These are phyloP conservation scores for Eilema sororculum DNA, from an alignment of 2,888 invertebrate species.

Conservation along the genomic window DNA sequence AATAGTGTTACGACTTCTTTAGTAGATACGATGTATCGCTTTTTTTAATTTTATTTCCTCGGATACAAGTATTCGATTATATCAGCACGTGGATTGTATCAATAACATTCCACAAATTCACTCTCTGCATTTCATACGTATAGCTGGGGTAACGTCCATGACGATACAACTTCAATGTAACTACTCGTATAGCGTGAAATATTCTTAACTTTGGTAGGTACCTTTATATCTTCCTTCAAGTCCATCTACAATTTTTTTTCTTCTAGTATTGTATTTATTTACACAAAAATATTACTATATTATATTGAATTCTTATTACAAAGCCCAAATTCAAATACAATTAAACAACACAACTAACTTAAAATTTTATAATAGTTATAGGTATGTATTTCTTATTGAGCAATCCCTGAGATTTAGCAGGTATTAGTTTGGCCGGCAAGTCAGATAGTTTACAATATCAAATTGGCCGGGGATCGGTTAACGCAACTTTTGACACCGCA, in stretches of 20 bases:
- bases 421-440: slow-evolving; percentile 60
- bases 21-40: too few relatives aligned
- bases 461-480: slow-evolving; percentile 62
- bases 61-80: neutral
- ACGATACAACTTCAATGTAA: too few relatives aligned
- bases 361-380: neutral
- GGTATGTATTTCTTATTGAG: neutral
- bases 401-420: slow-evolving; percentile 26
- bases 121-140: neutral
- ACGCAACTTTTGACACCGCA: slow-evolving; percentile 56
- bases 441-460: slow-evolving; percentile 66
- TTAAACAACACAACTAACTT: too few relatives aligned
- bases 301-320: neutral
- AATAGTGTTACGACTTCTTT: too few relatives aligned
- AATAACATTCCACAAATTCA: neutral
- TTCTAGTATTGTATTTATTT: too few relatives aligned
- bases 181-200: neutral
- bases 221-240: too few relatives aligned
- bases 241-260: neutral
- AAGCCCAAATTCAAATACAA: neutral
- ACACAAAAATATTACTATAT: too few relatives aligned
- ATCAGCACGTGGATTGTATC: neutral
- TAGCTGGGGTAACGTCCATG: neutral
- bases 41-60: too few relatives aligned
- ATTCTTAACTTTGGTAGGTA: too few relatives aligned